phyloP scores from a whole-genome alignment of 2,113 vertebrate genomes.

The Aythya baeri region DNA sequence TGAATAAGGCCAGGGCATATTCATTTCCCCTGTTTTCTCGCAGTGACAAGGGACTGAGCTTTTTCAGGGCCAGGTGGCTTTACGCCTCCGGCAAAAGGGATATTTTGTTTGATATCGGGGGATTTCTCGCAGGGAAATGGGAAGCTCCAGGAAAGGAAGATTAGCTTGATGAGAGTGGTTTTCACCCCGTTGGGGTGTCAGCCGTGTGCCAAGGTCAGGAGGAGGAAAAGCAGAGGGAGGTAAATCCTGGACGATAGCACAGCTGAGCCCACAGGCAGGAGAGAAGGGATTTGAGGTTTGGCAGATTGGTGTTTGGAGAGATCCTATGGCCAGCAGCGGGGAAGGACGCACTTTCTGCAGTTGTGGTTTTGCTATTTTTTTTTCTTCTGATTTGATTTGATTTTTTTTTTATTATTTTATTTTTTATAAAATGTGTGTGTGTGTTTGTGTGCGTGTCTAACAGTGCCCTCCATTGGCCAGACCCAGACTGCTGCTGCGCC shows the following conservation, averaged over 20 bases:
- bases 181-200: constrained; percentile 19
- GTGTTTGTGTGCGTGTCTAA: not conserved
- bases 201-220: not conserved
- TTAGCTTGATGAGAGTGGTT: not conserved
- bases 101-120: not conserved
- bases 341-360: not conserved
- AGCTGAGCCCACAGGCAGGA: not conserved
- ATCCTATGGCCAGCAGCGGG: not conserved
- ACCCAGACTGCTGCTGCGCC: not conserved
- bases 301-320: not conserved
- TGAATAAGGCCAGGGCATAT: not conserved
- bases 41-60: not conserved
- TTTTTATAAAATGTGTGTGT: accelerated
- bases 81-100: not conserved
- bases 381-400: not conserved
- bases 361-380: not conserved
- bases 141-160: constrained; percentile 26
- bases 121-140: not conserved
- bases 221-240: constrained; percentile 4
- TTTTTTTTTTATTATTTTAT: too few relatives aligned
- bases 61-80: not conserved
- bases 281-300: not conserved
- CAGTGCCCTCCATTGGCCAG: constrained; percentile 70
- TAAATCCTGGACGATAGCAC: not conserved
- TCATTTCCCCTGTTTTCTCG: not conserved